These are phyloP conservation scores for Xenopus tropicalis DNA, from an alignment of 2,113 vertebrate genomes.

Conservation along the genomic window DNA sequence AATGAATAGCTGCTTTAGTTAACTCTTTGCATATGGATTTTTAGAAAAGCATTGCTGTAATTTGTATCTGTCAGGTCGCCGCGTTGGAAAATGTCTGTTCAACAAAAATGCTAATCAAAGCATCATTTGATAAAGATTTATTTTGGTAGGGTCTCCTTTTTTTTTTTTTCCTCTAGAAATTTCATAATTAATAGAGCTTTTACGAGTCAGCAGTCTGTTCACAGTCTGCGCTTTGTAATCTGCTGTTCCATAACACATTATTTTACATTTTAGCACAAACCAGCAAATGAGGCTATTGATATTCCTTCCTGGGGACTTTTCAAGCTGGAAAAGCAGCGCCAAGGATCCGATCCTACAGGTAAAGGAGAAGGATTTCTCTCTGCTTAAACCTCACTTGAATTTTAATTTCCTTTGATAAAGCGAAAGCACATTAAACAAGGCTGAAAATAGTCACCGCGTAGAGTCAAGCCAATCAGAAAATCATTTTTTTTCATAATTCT, in stretches of 20 bases:
- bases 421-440: conserved; percentile 60
- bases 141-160: conserved; percentile 6
- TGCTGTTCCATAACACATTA: conserved; percentile 22
- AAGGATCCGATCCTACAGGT: conserved; percentile 47
- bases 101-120: conserved; percentile 23
- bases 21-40: conserved; percentile 9
- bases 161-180: conserved; percentile 51
- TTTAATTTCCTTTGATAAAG: conserved; percentile 57
- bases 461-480: conserved; percentile 52
- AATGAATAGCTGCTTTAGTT: background rate
- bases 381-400: conserved; percentile 51
- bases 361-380: conserved; percentile 47
- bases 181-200: conserved; percentile 66
- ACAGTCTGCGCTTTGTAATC: conserved; percentile 52
- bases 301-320: conserved; percentile 27
- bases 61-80: background rate
- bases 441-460: conserved; percentile 50
- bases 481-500: conserved; percentile 28
- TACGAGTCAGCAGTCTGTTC: conserved; percentile 59
- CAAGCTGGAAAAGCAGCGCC: conserved; percentile 12
- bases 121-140: conserved; percentile 16
- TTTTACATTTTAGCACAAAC: conserved; percentile 48
- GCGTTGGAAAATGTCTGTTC: conserved; percentile 6
- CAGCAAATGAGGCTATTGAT: conserved; percentile 45
- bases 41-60: background rate